phyloP scores from a whole-genome alignment of 2,113 vertebrate species.

The Chloroceryle aenea region DNA sequence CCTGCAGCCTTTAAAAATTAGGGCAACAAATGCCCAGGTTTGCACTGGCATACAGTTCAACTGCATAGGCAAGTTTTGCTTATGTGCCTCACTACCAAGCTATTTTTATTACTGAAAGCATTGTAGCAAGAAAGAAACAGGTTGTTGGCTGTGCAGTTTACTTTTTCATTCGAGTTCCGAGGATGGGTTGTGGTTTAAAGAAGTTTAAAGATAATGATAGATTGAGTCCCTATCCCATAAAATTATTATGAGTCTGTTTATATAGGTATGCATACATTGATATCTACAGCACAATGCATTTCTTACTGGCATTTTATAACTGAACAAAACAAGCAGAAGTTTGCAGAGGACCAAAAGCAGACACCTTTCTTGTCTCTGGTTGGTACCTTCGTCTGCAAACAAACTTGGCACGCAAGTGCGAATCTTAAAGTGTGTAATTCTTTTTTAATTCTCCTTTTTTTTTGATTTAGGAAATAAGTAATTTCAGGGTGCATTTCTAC shows the following conservation, averaged over 20 bases:
- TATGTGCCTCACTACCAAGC: not conserved
- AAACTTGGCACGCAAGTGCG: not conserved
- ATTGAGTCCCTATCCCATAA: fast-evolving
- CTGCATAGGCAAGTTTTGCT: not conserved
- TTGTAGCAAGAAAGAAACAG: not conserved
- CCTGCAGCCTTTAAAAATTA: not conserved
- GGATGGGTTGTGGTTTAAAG: not conserved
- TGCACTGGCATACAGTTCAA: not conserved
- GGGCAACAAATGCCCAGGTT: not conserved
- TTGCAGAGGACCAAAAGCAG: not conserved
- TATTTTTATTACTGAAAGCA: not conserved
- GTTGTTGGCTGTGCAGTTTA: not conserved
- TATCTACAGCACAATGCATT: not conserved
- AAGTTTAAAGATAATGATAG: not conserved
- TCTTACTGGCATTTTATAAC: not conserved
- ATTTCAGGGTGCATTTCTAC: not conserved
- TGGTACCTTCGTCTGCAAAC: not conserved
- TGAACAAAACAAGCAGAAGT: not conserved
- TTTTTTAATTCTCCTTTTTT: not conserved
- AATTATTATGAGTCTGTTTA: fast-evolving
- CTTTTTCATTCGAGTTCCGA: not conserved
- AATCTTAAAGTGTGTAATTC: not conserved
- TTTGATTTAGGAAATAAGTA: not conserved
- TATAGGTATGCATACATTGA: not conserved
- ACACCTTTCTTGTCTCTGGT: not conserved